Evolutionary conservation across 1,140 invertebrate genomes (phyloP).

Genomic region (Sminthurinus signatus): DNA sequence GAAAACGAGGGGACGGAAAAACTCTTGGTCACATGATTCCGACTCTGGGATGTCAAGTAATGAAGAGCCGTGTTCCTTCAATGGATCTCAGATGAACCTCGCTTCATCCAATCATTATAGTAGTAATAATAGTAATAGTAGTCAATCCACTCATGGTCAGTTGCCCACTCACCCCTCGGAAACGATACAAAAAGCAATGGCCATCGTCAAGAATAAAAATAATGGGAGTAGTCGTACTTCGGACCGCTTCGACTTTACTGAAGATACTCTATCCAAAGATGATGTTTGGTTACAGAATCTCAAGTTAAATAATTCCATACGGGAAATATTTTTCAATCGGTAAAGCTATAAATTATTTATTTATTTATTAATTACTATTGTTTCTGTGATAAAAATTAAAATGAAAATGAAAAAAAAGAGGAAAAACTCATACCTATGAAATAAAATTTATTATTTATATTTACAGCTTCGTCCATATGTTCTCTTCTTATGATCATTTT

Average conservation of each 20-base stretch:
- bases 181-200: slow-evolving; percentile 59
- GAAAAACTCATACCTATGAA: too few relatives aligned
- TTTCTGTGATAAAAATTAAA: too few relatives aligned
- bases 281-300: slow-evolving; percentile 78
- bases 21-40: slow-evolving; percentile 65
- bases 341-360: too few relatives aligned
- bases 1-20: slow-evolving; percentile 58
- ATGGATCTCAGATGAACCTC: slow-evolving; percentile 41
- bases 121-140: slow-evolving; percentile 37
- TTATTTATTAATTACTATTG: too few relatives aligned
- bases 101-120: slow-evolving; percentile 24
- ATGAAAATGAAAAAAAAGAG: too few relatives aligned
- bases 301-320: slow-evolving; percentile 81
- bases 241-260: background rate
- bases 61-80: slow-evolving; percentile 44
- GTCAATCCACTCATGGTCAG: slow-evolving; percentile 48
- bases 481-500: slow-evolving; percentile 92
- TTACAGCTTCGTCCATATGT: slow-evolving; percentile 96
- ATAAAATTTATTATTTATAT: too few relatives aligned
- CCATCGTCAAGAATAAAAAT: slow-evolving; percentile 69
- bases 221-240: slow-evolving; percentile 54
- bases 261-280: slow-evolving; percentile 36
- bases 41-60: slow-evolving; percentile 52
- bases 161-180: slow-evolving; percentile 55
- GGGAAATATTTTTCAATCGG: slow-evolving; percentile 92